phyloP scores from a whole-genome alignment of 2,113 vertebrate genomes.

The Labeo catla region DNA sequence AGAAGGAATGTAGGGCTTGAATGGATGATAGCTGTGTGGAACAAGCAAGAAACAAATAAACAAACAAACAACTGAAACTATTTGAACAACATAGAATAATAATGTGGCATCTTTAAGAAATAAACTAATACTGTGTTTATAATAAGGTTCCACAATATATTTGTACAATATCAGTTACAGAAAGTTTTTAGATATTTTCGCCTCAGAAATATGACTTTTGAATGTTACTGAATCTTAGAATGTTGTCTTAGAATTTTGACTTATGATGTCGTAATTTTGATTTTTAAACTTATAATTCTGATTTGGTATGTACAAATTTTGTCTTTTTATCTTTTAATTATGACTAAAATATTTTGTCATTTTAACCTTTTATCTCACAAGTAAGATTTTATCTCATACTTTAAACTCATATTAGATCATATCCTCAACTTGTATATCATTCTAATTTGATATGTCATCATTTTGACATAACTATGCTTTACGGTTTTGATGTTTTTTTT shows the following conservation, averaged over 20 bases:
- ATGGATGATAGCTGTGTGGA: neutral
- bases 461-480: too few relatives aligned
- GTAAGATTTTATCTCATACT: neutral
- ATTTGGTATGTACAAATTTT: neutral
- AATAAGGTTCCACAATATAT: neutral
- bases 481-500: too few relatives aligned
- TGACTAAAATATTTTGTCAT: neutral
- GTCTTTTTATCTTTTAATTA: neutral
- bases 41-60: constrained; percentile 6
- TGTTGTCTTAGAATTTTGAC: too few relatives aligned
- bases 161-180: neutral
- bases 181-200: neutral
- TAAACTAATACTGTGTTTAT: neutral
- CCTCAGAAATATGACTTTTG: neutral
- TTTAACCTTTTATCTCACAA: neutral
- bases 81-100: neutral
- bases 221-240: neutral
- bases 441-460: neutral
- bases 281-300: neutral
- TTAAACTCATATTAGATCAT: neutral
- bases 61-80: neutral
- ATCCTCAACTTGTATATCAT: too few relatives aligned
- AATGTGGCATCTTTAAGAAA: neutral
- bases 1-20: constrained; percentile 38
- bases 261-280: neutral